Evolutionary conservation across 2,888 invertebrate genomes (phyloP), one percentile per base, ranked within the genome.

Genomic region (Nebria brevicollis): DNA sequence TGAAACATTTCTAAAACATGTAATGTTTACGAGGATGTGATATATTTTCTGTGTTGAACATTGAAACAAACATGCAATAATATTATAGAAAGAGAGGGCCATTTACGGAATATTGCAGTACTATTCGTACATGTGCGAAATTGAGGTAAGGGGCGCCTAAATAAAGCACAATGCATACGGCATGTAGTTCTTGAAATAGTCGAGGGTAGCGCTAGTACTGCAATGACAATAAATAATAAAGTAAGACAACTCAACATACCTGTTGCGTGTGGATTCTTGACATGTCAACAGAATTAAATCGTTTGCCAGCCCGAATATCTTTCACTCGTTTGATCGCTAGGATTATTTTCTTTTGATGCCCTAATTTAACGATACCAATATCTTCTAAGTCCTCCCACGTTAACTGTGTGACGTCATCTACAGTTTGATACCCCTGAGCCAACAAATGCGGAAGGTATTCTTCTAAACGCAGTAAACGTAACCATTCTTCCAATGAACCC

Each of bases 371-470:
- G 86, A 97, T 96, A 81, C 97, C 96, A 89, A 99, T 97, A 88
- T 99, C 99, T 91, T 99, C 99, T 87, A 99, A 93, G 90, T 99
- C 99, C 88, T 99, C 99, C 98, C 98, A 99, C 82, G 97, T 97
- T 78, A 99, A 93, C 87, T 98, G 97, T 54, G 97, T 96, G 79
- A 98, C 96, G 89, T 97, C 96, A 86, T 97, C 96, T 68, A 99
- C 96, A 7, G 96, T 96, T 86, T 95, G 94, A 90, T 98, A 99
- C 72, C 97, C 97, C 90, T 99, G 98, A 84, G 95, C 95, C 83
- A 95, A 93, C 83, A 99, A 92, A 68, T 96, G 95, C 25, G 95
- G 94, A 66, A 95, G 94, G 88, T 99, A 99, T 89, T 98, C 97
- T 87, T 97, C 97, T 83, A 99, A 91, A 84, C 97, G 93, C 83